Evolutionary conservation across 2,113 vertebrate genomes (phyloP), one percentile per base, ranked within the genome.

Genomic region (Elaphurus davidianus): DNA sequence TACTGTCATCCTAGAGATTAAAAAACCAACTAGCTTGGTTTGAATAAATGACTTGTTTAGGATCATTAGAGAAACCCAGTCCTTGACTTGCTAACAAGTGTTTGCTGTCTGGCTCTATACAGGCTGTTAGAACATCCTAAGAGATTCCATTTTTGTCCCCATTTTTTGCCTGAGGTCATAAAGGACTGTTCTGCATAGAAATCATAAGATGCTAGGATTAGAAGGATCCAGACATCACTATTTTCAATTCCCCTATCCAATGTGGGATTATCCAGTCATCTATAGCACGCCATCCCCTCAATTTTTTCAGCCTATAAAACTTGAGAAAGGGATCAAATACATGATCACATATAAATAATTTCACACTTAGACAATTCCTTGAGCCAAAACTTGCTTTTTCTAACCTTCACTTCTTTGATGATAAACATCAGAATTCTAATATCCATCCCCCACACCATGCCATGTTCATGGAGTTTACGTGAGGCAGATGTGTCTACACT

Each of bases 361-460:
- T 45, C 25, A 43, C 23, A 45, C 7, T 76, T 28, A 59, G 33
- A 91, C 8, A 81, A 14, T 23, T 74, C 17, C 71, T n/a, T 94
- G 59, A 79, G 25, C 54, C 52, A 27, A 84, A 81, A 74, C 33
- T 64, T 90, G 33, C 36, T 64, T 89, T 87, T 62, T 59, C 76
- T 85, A 78, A 84, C 28, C 23, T 40, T 13, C 16, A 79, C 17
- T n/a, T 12, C n/a, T 90, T 47, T 50, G 60, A 54, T 43, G 55
- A 40, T 55, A 62, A 96, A 93, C 23, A 92, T 30, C 86, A 92
- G 59, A 86, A 60, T 62, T 81, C 79, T 50, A 96, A 91, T 64
- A 50, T 40, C 40, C 40, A 36, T 64, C n/a, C 10, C 28, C 50
- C 28, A 9, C 0, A 50, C 57, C 10, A 17, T 27, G 10, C 13